Base-by-base conservation (phyloP, 2,888 invertebrate species). In the Heliconius sara region DNA sequence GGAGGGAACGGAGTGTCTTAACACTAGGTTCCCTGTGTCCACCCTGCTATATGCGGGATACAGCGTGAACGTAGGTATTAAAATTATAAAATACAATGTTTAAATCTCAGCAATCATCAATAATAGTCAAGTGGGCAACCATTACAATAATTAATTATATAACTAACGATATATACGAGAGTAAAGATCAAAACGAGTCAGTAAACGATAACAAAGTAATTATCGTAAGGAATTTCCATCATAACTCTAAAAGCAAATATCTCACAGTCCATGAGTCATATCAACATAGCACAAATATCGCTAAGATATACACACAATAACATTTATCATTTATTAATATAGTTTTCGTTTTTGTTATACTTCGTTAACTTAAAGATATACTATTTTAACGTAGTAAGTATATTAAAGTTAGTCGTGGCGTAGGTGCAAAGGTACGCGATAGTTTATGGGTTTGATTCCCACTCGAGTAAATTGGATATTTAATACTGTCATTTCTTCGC, bases 141-240 rank as follows among this genome's bases (percentile, higher is more conserved):
- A 68, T 39, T 68, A 12, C 1, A 43, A 43, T 70, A 70, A 70
- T 19, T 70, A 70, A 70, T 70, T 43, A 70, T 7, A 70, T 70
- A 70, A 70, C 70, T 1, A 16, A 52, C 47, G 6, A 47, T 13
- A 70, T 16, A 25, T 47, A 43, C 7, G 25, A 70, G 70, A 70
- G 70, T 70, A 70, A 70, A 70, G 70, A 70, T 47, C 43, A 70
- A 73, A 73, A 30, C 66, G 65, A 75, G 75, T 66, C 66, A 75
- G 63, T 71, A 75, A 75, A 79, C 60, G 75, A 79, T 79, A 79
- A 79, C 68, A 74, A 60, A 60, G 57, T 66, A 78, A 63, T 79
- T 75, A 79, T 70, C 68, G 74, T 68, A 63, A 79, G 75, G 79
- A 68, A 79, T 79, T 75, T 68, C 79, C 79, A 70, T 30, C 60